Percentiles rank a stretch among this genome's conserved stretches.
Evolutionary conservation across 2,113 vertebrate genomes (phyloP).

Genomic region (Pseudopodoces humilis): DNA sequence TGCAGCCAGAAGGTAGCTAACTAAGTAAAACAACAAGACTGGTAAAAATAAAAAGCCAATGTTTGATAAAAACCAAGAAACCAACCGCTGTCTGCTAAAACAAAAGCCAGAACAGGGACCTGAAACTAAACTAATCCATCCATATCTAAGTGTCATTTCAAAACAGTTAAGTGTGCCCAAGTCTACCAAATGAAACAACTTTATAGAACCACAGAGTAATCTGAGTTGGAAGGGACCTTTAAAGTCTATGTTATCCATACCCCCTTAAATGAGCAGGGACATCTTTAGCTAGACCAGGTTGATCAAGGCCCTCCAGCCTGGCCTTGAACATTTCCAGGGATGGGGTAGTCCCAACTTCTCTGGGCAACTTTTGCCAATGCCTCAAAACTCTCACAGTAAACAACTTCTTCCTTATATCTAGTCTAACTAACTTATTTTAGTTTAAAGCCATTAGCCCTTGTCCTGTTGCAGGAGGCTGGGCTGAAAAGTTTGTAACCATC

Average conservation of each 20-base stretch:
- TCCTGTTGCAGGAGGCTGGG: fast-evolving
- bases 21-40: not conserved
- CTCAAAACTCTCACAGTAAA: not conserved
- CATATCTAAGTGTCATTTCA: not conserved
- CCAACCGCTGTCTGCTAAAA: not conserved
- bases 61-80: not conserved
- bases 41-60: not conserved
- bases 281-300: not conserved
- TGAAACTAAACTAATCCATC: not conserved
- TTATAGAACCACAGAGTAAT: not conserved
- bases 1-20: not conserved
- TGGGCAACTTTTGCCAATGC: not conserved
- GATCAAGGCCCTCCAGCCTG: not conserved
- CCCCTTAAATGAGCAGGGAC: not conserved
- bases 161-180: not conserved
- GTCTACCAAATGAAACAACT: not conserved
- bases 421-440: not conserved
- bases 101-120: not conserved
- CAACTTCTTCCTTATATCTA: not conserved
- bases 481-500: not conserved
- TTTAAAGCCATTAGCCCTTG: not conserved
- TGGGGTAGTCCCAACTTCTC: not conserved
- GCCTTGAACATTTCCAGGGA: not conserved
- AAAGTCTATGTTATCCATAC: not conserved
- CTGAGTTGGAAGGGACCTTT: not conserved